A percentile compares a stretch with the other conserved stretches of the same genome.
Evolutionary conservation across 2,797 vertebrate species (phyloP).

Genomic region (Tolypeutes matacus): DNA sequence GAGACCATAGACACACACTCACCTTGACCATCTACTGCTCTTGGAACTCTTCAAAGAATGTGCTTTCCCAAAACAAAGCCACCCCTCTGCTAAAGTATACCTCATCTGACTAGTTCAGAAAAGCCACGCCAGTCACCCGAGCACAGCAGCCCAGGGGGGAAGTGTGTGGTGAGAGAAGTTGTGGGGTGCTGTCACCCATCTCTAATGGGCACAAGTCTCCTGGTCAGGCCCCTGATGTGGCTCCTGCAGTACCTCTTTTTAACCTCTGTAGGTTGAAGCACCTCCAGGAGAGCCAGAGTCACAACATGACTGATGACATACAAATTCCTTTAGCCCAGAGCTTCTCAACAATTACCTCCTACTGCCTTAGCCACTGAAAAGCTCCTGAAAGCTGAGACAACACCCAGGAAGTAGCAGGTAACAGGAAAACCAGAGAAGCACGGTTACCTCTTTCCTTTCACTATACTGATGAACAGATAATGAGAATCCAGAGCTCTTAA

Average conservation of each 20-base stretch:
- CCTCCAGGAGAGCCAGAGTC: not conserved
- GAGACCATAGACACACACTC: not conserved
- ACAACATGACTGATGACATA: not conserved
- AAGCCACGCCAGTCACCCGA: not conserved
- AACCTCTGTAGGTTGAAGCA: not conserved
- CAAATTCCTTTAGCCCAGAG: not conserved
- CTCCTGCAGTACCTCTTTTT: not conserved
- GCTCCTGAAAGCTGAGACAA: not conserved
- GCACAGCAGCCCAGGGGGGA: not conserved
- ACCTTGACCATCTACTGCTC: not conserved
- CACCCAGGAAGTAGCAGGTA: not conserved
- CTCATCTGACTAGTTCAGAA: not conserved
- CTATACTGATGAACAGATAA: not conserved
- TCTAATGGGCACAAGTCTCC: too few relatives aligned
- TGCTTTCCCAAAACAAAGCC: not conserved
- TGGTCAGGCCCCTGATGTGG: not conserved
- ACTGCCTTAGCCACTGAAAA: not conserved
- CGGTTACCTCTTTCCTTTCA: not conserved
- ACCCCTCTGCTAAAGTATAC: not conserved
- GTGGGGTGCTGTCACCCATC: fast-evolving
- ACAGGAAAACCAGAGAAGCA: not conserved
- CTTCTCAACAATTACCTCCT: not conserved
- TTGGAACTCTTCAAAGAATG: not conserved
- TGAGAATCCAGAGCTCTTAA: not conserved
- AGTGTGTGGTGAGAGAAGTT: not conserved